Evolutionary conservation across 2,113 vertebrate species (phyloP).

Genomic region (Halcyon senegalensis): DNA sequence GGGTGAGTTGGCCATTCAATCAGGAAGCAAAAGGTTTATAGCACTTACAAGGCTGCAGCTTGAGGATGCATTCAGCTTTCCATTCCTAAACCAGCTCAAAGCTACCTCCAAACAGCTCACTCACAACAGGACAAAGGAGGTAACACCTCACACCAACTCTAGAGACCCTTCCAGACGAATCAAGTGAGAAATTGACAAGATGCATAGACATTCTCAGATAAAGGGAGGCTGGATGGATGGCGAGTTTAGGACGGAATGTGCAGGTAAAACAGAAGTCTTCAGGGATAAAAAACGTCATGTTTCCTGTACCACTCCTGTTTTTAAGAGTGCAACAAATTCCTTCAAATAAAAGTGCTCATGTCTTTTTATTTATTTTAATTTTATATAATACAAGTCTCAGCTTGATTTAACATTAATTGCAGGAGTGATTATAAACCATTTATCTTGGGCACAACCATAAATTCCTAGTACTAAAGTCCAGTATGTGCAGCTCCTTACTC

Average conservation of each 20-base stretch:
- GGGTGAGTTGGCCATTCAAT: background rate
- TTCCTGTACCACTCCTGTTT: background rate
- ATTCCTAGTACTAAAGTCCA: background rate
- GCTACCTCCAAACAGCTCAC: background rate
- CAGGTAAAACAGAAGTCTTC: constrained; percentile 8
- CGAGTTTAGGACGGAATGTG: background rate
- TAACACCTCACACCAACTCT: constrained; percentile 9
- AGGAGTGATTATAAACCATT: background rate
- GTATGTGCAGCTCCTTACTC: background rate
- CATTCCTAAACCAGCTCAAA: background rate
- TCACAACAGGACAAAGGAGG: background rate
- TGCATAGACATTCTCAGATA: background rate
- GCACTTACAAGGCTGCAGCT: background rate
- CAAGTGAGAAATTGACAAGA: constrained; percentile 1
- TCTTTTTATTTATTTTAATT: background rate
- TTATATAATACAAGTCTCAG: background rate
- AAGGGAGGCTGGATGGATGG: background rate
- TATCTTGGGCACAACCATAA: background rate
- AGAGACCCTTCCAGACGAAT: constrained; percentile 6
- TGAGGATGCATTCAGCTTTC: background rate
- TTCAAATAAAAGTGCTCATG: background rate
- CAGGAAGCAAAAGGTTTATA: background rate
- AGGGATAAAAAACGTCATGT: background rate
- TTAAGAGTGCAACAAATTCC: background rate
- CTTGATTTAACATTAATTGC: background rate